phyloP scores from a whole-genome alignment of 2,113 vertebrate genomes.

The Tympanuchus pallidicinctus region DNA sequence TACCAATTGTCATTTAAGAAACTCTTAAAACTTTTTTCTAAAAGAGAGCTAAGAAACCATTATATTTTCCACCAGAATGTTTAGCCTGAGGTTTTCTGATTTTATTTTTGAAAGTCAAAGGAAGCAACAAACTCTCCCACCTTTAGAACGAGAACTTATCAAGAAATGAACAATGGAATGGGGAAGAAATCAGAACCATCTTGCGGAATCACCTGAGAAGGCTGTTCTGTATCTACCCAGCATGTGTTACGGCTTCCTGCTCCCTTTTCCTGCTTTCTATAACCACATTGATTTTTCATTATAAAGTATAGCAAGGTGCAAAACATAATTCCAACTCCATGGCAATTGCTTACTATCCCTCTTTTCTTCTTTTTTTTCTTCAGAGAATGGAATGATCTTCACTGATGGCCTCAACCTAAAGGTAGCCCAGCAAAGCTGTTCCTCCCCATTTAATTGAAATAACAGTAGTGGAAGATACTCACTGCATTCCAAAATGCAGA shows the following conservation, averaged over 20 bases:
- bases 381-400: not conserved
- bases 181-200: not conserved
- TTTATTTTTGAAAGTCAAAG: not conserved
- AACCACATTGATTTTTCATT: not conserved
- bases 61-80: not conserved
- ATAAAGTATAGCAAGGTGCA: not conserved
- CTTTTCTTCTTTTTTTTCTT: not conserved
- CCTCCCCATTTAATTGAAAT: not conserved
- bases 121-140: not conserved
- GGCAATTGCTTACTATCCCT: not conserved
- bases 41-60: not conserved
- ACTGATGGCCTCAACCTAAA: not conserved
- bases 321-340: not conserved
- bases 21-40: not conserved
- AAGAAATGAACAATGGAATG: not conserved
- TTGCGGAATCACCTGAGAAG: not conserved
- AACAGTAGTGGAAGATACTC: conserved; percentile 75
- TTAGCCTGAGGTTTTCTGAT: not conserved
- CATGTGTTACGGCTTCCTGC: not conserved
- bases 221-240: not conserved
- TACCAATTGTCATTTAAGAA: not conserved
- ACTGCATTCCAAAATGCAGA: conserved; percentile 95
- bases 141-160: not conserved
- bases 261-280: not conserved
- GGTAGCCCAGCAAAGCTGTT: not conserved